phyloP scores from a whole-genome alignment of 2,797 vertebrate species.

The Cossypha polioptera region DNA sequence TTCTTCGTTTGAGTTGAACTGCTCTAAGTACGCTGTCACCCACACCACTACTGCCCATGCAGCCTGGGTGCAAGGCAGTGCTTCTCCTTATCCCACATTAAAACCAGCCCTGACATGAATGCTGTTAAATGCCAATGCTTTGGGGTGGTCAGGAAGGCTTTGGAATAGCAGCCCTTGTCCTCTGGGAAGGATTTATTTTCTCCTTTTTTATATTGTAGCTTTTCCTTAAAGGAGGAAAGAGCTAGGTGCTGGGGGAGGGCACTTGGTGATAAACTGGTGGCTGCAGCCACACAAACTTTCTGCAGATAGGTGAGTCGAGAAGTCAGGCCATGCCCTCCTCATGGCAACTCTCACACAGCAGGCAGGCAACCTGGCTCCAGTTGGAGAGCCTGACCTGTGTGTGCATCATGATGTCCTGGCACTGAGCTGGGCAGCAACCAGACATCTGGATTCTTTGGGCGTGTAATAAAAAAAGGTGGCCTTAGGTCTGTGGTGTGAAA shows the following conservation, averaged over 20 bases:
- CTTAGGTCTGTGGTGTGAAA: background rate
- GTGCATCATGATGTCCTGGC: too few relatives aligned
- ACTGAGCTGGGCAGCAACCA: fast-evolving
- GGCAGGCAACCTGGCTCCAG: background rate
- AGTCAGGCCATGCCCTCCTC: fast-evolving
- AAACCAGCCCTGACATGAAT: background rate
- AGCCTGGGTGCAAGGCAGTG: background rate
- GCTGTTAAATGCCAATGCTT: background rate
- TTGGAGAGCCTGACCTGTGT: fast-evolving
- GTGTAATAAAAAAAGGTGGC: background rate
- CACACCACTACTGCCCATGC: fast-evolving
- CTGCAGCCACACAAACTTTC: background rate
- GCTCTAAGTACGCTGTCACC: background rate
- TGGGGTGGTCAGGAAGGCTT: background rate
- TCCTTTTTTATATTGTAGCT: background rate
- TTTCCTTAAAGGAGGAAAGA: background rate
- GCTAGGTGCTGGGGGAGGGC: background rate
- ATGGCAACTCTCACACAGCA: background rate
- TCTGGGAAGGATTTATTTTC: background rate
- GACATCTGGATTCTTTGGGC: background rate
- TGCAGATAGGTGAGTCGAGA: fast-evolving
- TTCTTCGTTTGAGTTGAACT: background rate
- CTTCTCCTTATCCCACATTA: background rate
- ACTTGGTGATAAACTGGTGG: background rate
- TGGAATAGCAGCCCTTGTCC: background rate